Evolutionary conservation across 2,113 vertebrate species (phyloP).

Genomic region (Sphaerodactylus townsendi): DNA sequence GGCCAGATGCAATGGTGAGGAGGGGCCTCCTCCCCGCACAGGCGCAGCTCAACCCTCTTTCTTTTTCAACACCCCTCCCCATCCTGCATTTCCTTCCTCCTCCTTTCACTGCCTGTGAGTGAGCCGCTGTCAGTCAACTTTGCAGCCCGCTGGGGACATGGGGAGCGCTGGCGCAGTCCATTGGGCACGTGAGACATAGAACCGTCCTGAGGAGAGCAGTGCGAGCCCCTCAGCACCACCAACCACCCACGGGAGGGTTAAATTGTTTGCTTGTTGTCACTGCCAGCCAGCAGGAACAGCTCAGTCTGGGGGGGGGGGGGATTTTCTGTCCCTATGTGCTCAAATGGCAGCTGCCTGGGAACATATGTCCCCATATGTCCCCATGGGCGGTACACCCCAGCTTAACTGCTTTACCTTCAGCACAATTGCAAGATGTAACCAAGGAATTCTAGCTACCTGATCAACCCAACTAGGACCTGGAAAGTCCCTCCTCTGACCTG

Average conservation of each 20-base stretch:
- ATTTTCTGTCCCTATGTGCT: too few relatives aligned
- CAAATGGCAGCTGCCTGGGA: too few relatives aligned
- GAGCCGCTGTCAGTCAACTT: slow-evolving; percentile 37
- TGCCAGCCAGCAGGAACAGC: too few relatives aligned
- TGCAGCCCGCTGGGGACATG: slow-evolving; percentile 25
- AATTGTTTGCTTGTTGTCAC: background rate
- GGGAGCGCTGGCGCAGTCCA: slow-evolving; percentile 4
- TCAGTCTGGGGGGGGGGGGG: too few relatives aligned
- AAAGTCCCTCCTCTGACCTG: too few relatives aligned
- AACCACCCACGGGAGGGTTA: background rate
- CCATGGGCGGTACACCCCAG: too few relatives aligned
- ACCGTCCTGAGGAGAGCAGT: background rate
- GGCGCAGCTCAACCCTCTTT: slow-evolving; percentile 30
- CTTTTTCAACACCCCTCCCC: slow-evolving; percentile 19
- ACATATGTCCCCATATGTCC: too few relatives aligned
- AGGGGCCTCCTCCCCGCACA: slow-evolving; percentile 6
- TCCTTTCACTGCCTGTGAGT: slow-evolving; percentile 1
- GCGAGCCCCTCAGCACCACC: background rate
- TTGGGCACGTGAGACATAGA: background rate
- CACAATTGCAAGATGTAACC: too few relatives aligned
- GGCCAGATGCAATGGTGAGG: slow-evolving; percentile 20
- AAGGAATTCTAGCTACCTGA: too few relatives aligned
- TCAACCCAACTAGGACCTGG: too few relatives aligned
- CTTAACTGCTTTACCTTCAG: too few relatives aligned
- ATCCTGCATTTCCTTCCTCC: slow-evolving; percentile 29